Conservation (phyloP, 1,140 invertebrate species). For the Apis cerana region DNA sequence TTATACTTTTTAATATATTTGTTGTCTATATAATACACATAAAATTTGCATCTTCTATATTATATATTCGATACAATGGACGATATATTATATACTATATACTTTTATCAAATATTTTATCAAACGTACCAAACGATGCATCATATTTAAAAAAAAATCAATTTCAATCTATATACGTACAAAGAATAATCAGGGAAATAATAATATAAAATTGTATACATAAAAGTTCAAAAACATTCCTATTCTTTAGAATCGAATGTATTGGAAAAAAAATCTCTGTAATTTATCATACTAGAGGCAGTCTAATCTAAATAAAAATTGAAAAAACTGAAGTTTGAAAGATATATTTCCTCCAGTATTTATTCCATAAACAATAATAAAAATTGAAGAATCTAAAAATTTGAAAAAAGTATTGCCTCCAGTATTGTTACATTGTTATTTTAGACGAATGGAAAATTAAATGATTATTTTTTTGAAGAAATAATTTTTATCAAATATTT, state of each 20-base stretch:
- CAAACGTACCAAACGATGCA: too few relatives aligned
- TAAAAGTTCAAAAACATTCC: neutral
- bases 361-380: too few relatives aligned
- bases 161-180: neutral
- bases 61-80: neutral
- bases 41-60: neutral
- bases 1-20: constrained; percentile 7
- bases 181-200: neutral
- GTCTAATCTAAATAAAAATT: neutral
- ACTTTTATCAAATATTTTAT: too few relatives aligned
- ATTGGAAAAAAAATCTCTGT: neutral
- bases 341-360: neutral
- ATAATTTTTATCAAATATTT: neutral
- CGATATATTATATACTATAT: neutral
- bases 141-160: neutral
- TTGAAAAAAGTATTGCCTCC: neutral
- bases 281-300: neutral
- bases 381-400: neutral
- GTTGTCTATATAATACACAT: neutral
- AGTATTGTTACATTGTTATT: neutral
- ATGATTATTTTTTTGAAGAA: neutral
- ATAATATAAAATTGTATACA: neutral
- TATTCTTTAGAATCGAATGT: neutral
- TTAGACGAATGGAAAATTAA: neutral
- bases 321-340: neutral